Base-by-base conservation (phyloP, 2,797 vertebrate genomes). In the Prunella strophiata region DNA sequence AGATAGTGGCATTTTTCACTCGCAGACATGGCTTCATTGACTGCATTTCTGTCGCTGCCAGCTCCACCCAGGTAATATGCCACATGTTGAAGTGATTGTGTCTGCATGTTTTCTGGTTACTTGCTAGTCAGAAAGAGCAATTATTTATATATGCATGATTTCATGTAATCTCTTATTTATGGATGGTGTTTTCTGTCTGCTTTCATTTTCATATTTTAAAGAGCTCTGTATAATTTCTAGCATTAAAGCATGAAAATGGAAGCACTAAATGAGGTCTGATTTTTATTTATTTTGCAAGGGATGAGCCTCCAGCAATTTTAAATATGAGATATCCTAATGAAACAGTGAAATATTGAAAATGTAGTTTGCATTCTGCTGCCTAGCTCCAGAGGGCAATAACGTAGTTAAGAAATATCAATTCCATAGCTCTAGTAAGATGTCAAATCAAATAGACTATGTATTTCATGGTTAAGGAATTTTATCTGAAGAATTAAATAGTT, bases 11-110 rank as follows among this genome's bases (percentile, higher is more conserved):
- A 45, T 99, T 99, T 98, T 99, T 99, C 97, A 98, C 99, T 89
- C 98, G 98, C 95, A 98, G 99, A 97, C 99, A 98, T 88, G 98
- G 98, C 96, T 99, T 99, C 98, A 99, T 99, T 91, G 99, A 99
- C 98, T 99, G 99, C 98, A 99, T 99, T 97, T 99, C 98, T 51
- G 98, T 99, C 10, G 97, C 98, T 94, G 97, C 98, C 85, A 98
- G 98, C 97, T 98, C 98, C 96, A 96, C 97, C 97, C 99, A 99
- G 99, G 99, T 99, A 99, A 98, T 91, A 51, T 91, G 90, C 92
- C 97, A 97, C 96, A 97, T 96, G 96, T 98, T 97, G 91, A 87
- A 96, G 95, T 96, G 57, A 84, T 85, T 94, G 65, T 93, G 77
- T 96, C 79, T 97, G 71, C 94, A 78, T 93, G 93, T 95, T 96